Evolutionary conservation across 1,140 invertebrate genomes (phyloP).

Genomic region (Meloidogyne exigua): DNA sequence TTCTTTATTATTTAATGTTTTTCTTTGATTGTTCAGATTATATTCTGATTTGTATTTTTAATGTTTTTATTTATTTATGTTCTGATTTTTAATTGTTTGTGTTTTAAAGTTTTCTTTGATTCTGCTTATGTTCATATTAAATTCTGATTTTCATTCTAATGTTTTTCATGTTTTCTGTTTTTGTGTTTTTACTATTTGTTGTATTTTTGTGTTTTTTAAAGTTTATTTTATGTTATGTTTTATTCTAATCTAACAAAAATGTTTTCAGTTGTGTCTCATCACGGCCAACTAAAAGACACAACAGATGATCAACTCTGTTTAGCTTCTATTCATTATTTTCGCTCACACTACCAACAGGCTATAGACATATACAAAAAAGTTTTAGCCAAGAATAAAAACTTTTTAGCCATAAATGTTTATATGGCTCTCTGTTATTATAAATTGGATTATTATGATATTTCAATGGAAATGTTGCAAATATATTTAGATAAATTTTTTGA

Average conservation of each 20-base stretch:
- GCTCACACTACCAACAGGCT: conserved; percentile 94
- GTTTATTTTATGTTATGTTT: too few relatives aligned
- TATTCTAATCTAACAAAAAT: too few relatives aligned
- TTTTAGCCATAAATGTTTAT: conserved; percentile 90
- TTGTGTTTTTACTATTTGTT: too few relatives aligned
- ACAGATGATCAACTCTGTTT: conserved; percentile 87
- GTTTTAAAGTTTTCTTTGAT: not conserved
- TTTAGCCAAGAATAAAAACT: conserved; percentile 84
- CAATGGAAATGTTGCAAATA: conserved; percentile 81
- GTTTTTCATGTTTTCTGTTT: too few relatives aligned
- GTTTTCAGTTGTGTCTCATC: conserved; percentile 65
- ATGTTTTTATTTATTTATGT: too few relatives aligned
- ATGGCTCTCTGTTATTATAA: conserved; percentile 97
- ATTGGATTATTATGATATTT: conserved; percentile 76
- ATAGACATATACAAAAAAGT: conserved; percentile 97
- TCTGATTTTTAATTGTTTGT: not conserved
- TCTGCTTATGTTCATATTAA: not conserved
- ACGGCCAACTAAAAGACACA: conserved; percentile 80
- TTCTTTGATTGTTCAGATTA: not conserved
- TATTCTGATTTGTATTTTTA: not conserved
- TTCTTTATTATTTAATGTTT: not conserved
- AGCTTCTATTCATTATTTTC: conserved; percentile 90
- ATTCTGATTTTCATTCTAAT: not conserved
- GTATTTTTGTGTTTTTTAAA: too few relatives aligned
- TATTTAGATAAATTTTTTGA: conserved; percentile 89